Percentiles rank a stretch among this genome's conserved stretches.
Evolutionary conservation across 2,113 vertebrate genomes (phyloP).

Genomic region (Regulus satrapa): DNA sequence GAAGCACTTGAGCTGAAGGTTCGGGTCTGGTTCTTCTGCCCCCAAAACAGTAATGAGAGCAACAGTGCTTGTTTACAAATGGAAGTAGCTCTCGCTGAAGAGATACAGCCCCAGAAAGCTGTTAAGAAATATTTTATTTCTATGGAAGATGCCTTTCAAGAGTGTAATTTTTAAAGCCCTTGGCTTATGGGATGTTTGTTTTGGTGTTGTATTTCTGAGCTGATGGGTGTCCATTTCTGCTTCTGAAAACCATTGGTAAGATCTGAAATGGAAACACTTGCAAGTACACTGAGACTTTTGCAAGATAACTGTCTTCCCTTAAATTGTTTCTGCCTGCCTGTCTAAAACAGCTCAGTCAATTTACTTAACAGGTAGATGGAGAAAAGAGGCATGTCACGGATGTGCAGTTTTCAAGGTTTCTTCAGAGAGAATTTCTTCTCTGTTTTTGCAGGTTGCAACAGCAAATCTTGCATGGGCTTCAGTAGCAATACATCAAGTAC

Average conservation of each 20-base stretch:
- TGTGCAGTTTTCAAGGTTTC: neutral
- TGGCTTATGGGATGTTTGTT: neutral
- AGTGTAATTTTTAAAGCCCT: neutral
- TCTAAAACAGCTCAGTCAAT: neutral
- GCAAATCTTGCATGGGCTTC: conserved; percentile 97
- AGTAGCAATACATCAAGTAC: conserved; percentile 97
- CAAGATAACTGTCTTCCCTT: neutral
- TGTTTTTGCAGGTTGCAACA: conserved; percentile 87
- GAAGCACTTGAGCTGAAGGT: neutral
- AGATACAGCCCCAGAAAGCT: neutral
- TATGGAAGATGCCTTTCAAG: neutral
- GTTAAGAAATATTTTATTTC: neutral
- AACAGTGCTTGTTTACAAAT: neutral
- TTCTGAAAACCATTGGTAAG: neutral
- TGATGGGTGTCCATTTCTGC: neutral
- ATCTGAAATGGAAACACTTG: neutral
- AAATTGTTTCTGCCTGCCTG: neutral
- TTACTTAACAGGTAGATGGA: neutral
- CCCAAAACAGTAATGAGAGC: neutral
- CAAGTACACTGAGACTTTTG: neutral
- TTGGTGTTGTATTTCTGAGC: neutral
- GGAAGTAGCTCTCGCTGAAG: neutral
- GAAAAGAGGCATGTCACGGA: neutral
- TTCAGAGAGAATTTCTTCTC: neutral
- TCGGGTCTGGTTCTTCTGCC: neutral